Percentiles rank a stretch among this genome's conserved stretches.
Evolutionary conservation across 2,797 vertebrate genomes (phyloP).

Genomic region (Coregonus sp.): DNA sequence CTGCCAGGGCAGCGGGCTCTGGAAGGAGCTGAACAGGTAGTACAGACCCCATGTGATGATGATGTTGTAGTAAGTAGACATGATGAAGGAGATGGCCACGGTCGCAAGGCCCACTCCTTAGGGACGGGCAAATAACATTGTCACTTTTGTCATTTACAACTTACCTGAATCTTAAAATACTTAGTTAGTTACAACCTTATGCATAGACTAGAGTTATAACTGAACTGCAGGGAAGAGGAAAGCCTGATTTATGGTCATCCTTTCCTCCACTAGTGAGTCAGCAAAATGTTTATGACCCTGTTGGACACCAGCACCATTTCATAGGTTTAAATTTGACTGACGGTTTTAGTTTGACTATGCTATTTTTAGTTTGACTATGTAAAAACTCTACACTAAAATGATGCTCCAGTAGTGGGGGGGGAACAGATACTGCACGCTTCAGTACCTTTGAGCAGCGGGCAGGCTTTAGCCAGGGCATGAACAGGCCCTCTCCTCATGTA

Average conservation of each 20-base stretch:
- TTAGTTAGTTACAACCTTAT: background rate
- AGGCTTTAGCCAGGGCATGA: conserved; percentile 69
- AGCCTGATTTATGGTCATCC: background rate
- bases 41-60: conserved; percentile 81
- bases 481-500: conserved; percentile 74
- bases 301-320: background rate
- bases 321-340: too few species aligned
- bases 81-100: conserved; percentile 79
- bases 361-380: too few species aligned
- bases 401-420: too few species aligned
- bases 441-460: conserved; percentile 79
- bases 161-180: background rate
- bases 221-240: too few species aligned
- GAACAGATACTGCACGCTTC: background rate
- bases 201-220: background rate
- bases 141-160: too few species aligned
- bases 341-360: too few species aligned
- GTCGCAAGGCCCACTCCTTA: conserved; percentile 79
- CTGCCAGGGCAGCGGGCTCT: conserved; percentile 72
- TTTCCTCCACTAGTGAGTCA: background rate
- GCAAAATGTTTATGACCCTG: too few species aligned
- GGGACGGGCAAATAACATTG: background rate
- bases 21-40: conserved; percentile 81
- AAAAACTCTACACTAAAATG: too few species aligned
- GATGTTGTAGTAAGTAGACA: conserved; percentile 80